phyloP scores from a whole-genome alignment of 2,797 vertebrate species.

The Pangasius krempfi region DNA sequence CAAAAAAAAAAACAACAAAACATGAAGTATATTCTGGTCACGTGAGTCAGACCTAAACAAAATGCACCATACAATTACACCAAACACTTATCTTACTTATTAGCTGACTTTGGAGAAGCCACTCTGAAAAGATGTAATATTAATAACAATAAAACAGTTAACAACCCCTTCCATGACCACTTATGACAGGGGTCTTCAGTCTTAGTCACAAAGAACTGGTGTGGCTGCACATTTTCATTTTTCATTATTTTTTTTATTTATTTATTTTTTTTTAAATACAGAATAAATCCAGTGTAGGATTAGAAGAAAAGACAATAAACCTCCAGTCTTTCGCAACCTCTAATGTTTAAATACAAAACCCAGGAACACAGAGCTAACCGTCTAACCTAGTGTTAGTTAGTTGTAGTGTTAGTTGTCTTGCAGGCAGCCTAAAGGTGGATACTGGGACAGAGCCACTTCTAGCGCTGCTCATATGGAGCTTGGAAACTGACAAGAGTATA shows the following conservation, averaged over 20 bases:
- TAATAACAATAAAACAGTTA: constrained; percentile 15
- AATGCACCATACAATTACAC: not conserved
- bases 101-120: not conserved
- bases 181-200: not conserved
- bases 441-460: constrained; percentile 67
- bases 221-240: not conserved
- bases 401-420: constrained; percentile 41
- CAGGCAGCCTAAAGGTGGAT: constrained; percentile 54
- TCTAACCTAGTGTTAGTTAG: constrained; percentile 13
- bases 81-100: not conserved
- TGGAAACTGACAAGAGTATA: not conserved
- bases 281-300: constrained; percentile 11
- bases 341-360: not conserved
- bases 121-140: constrained; percentile 5
- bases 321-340: constrained; percentile 45
- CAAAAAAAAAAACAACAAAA: no score
- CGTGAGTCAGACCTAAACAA: constrained; percentile 6
- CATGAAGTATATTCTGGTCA: not conserved
- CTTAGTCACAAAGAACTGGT: not conserved
- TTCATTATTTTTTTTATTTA: not conserved
- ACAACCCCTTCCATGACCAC: not conserved
- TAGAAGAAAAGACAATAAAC: constrained; percentile 32
- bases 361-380: not conserved
- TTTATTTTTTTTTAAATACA: not conserved
- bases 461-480: constrained; percentile 69